Evolutionary conservation across 2,113 vertebrate genomes (phyloP).

Genomic region (Diadophis punctatus): DNA sequence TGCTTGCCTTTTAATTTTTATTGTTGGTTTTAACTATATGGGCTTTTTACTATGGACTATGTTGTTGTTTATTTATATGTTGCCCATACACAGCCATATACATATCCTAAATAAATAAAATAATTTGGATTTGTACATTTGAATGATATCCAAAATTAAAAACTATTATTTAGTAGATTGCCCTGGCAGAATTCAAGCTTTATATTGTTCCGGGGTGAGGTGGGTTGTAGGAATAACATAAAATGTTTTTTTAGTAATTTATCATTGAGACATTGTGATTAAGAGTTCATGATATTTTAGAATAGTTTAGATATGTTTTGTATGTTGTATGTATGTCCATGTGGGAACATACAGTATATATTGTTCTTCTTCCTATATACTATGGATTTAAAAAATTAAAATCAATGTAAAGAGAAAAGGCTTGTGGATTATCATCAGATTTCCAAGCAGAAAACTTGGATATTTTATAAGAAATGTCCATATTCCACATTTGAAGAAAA

Average conservation of each 20-base stretch:
- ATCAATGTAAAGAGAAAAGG: not conserved
- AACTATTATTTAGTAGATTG: not conserved
- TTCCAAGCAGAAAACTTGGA: not conserved
- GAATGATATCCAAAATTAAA: not conserved
- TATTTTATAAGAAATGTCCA: conserved; percentile 9
- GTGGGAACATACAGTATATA: not conserved
- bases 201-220: not conserved
- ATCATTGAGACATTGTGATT: not conserved
- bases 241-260: not conserved
- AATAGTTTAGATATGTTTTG: not conserved
- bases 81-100: not conserved
- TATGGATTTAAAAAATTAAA: not conserved
- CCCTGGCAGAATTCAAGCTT: not conserved
- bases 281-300: not conserved
- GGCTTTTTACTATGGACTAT: not conserved
- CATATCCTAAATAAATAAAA: not conserved
- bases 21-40: not conserved
- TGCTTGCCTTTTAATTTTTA: not conserved
- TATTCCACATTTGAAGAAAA: conserved; percentile 12
- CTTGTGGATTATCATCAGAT: not conserved
- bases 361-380: not conserved
- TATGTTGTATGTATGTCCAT: not conserved
- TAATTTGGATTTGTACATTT: not conserved
- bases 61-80: not conserved
- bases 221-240: not conserved